Conservation (phyloP, 2,797 vertebrate species). For the Acanthurus leucopareius region DNA sequence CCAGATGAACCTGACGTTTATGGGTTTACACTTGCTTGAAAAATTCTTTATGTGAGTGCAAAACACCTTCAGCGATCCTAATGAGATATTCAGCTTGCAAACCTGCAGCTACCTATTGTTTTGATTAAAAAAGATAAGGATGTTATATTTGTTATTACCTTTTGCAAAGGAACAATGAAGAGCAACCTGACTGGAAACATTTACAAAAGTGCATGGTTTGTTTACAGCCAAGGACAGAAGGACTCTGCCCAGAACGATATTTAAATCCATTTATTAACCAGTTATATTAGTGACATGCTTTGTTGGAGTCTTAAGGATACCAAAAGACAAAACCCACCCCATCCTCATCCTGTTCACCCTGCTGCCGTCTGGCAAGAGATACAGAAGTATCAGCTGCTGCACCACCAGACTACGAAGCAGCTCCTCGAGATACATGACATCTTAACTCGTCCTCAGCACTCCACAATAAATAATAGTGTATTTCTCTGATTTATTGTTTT, state of each 20-base stretch:
- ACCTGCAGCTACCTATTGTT: constrained; percentile 1
- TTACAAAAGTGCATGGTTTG: not conserved
- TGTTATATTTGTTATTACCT: not conserved
- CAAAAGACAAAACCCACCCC: not conserved
- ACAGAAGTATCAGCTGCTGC: not conserved
- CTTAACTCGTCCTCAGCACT: not conserved
- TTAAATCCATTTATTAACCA: not conserved
- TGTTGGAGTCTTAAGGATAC: not conserved
- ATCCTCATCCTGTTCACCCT: not conserved
- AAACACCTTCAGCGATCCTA: not conserved
- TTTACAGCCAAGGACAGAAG: not conserved
- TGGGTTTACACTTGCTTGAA: constrained; percentile 18
- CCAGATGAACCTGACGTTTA: constrained; percentile 41
- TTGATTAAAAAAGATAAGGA: constrained; percentile 13
- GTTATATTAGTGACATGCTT: not conserved
- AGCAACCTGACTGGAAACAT: not conserved
- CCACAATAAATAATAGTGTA: not conserved
- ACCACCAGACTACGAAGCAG: not conserved
- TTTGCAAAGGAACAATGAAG: not conserved
- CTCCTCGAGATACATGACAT: not conserved
- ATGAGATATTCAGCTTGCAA: constrained; percentile 12
- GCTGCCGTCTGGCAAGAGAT: not conserved
- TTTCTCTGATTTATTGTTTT: not conserved
- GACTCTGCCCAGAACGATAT: not conserved
- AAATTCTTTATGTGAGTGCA: constrained; percentile 5